A percentile compares a stretch with the other conserved stretches of the same genome.
Evolutionary conservation across 1,140 invertebrate species (phyloP).

Genomic region (Eupristina koningsbergeri): DNA sequence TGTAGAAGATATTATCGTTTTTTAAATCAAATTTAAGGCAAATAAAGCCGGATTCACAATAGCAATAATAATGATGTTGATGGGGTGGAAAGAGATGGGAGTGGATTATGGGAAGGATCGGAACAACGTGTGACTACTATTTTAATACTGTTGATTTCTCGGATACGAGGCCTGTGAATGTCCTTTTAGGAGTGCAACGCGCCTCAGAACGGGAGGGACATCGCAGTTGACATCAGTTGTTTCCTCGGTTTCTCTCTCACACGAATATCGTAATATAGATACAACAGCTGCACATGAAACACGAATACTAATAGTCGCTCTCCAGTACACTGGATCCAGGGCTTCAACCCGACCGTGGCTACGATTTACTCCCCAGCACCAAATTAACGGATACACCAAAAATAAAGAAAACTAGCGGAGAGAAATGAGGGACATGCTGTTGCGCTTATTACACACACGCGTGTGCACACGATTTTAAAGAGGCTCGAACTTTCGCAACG

Average conservation of each 20-base stretch:
- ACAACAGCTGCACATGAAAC: background rate
- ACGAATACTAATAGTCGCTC: background rate
- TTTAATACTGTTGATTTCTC: conserved; percentile 3
- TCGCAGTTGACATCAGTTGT: background rate
- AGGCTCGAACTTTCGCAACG: background rate
- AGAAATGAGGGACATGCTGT: too few relatives aligned
- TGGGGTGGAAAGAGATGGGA: too few relatives aligned
- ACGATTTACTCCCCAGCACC: background rate
- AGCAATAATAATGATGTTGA: too few relatives aligned
- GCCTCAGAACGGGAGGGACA: too few relatives aligned
- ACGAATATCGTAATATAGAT: background rate
- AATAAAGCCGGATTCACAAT: too few relatives aligned
- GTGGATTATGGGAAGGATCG: background rate
- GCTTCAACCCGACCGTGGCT: background rate
- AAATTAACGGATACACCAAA: background rate
- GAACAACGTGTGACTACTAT: background rate
- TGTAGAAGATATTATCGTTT: too few relatives aligned
- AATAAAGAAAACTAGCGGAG: too few relatives aligned
- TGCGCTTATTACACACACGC: too few relatives aligned
- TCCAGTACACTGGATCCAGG: background rate
- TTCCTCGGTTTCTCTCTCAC: background rate
- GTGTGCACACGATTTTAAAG: background rate
- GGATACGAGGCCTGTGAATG: background rate
- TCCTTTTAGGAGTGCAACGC: background rate
- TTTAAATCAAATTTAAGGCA: too few relatives aligned